These are phyloP conservation scores for Hippocampus barbouri DNA, from an alignment of 2,113 vertebrate genomes.

Conservation along the genomic window DNA sequence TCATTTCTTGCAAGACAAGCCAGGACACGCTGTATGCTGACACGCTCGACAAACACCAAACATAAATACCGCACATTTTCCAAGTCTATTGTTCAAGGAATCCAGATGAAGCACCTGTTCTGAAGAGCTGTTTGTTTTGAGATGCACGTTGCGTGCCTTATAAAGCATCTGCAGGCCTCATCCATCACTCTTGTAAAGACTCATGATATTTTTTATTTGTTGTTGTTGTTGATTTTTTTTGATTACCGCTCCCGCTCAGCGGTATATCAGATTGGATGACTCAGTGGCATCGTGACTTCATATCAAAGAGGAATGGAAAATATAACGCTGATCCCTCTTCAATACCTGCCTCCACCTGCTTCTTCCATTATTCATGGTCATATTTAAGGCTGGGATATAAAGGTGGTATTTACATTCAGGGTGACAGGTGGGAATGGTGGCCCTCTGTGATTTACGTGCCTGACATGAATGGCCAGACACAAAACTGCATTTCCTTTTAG, in stretches of 20 bases:
- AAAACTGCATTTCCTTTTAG: constrained; percentile 45
- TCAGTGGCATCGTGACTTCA: constrained; percentile 24
- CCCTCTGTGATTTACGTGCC: constrained; percentile 54
- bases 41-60: constrained; percentile 46
- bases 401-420: constrained; percentile 51
- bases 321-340: constrained; percentile 27
- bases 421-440: constrained; percentile 42
- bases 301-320: constrained; percentile 29
- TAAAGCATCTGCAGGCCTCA: constrained; percentile 14
- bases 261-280: constrained; percentile 43
- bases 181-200: constrained; percentile 37
- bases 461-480: constrained; percentile 60
- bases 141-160: constrained; percentile 8
- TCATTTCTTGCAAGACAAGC: constrained; percentile 60
- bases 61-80: constrained; percentile 30
- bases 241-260: constrained; percentile 25
- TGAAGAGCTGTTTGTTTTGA: constrained; percentile 20
- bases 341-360: constrained; percentile 30
- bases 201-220: not conserved
- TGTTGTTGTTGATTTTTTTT: constrained; percentile 28
- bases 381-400: constrained; percentile 45
- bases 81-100: constrained; percentile 31
- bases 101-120: constrained; percentile 20
- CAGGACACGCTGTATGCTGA: constrained; percentile 51
- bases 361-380: constrained; percentile 54